Base-by-base conservation (phyloP, 2,888 invertebrate species). In the Mesoligia furuncula region DNA sequence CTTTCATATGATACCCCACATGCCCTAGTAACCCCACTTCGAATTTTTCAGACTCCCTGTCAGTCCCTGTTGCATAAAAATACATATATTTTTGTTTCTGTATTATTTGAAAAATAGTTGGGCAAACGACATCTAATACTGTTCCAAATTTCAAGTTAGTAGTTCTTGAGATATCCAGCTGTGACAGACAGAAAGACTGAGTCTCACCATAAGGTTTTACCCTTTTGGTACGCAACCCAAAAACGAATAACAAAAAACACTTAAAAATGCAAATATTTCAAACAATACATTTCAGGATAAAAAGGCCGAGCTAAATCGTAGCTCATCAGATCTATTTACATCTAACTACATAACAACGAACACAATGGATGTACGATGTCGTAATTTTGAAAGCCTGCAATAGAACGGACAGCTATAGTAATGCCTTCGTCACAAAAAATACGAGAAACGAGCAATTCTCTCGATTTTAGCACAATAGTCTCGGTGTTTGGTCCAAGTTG, bases 341-440 rank as follows among this genome's bases (percentile, higher is more conserved):
- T 81, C 64, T 67, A 65, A 77, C 64, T 79, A 74, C 59, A 64
- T 68, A 65, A 73, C 57, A 17, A 42, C 0, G 9, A 67, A 48
- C 42, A 80, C 80, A 80, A 85, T 68, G 51, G 66, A 59, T 65
- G 72, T 81, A 79, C 62, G 36, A 36, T 68, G 75, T 65, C 75
- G 80, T 85, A 85, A 80, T 85, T 81, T 84, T 84, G 75, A 79
- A 84, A 75, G 73, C 66, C 71, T 67, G 83, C 68, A 68, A 83
- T 87, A 73, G 77, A 73, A 82, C 8, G 67, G 42, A 78, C 71
- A 84, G 77, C 78, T 75, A 79, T 85, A 87, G 82, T 90, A 90
- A 92, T 91, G 87, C 86, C 75, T 79, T 84, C 82, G 79, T 84
- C 86, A 88, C 88, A 93, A 91, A 92, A 92, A 92, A 90, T 71